Evolutionary conservation across 92 coral and sea anemone species (phyloP).

Genomic region (Zoanthus gigantus): DNA sequence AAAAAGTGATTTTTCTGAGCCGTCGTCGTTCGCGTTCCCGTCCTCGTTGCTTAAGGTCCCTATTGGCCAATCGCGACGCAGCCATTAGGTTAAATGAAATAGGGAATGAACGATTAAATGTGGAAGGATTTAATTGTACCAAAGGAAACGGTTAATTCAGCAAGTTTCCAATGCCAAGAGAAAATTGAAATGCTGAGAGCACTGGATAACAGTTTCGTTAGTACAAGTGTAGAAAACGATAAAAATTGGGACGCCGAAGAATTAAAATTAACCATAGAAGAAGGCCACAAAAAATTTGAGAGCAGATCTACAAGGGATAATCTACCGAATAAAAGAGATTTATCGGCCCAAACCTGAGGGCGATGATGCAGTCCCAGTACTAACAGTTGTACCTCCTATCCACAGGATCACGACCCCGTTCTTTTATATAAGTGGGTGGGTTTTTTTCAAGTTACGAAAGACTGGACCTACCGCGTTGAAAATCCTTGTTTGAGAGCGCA

Average conservation of each 20-base stretch:
- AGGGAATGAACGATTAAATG: background rate
- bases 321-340: background rate
- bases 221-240: background rate
- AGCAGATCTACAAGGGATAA: background rate
- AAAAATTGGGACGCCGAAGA: background rate
- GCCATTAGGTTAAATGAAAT: background rate
- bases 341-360: too few relatives aligned
- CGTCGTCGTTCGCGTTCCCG: too few relatives aligned
- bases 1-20: too few relatives aligned
- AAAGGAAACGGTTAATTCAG: background rate
- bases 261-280: background rate
- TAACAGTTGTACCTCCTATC: too few relatives aligned
- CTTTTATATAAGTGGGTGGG: too few relatives aligned
- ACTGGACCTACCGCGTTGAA: too few relatives aligned
- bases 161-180: background rate
- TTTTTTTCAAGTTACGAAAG: too few relatives aligned
- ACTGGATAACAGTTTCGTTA: background rate
- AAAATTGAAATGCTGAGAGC: background rate
- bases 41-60: too few relatives aligned
- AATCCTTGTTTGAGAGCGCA: too few relatives aligned
- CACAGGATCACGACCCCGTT: too few relatives aligned
- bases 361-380: too few relatives aligned
- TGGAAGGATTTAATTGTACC: background rate
- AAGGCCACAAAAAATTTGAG: background rate
- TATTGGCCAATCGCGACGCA: background rate